Base-by-base conservation (phyloP, 2,888 invertebrate species). In the Bimastos eiseni region DNA sequence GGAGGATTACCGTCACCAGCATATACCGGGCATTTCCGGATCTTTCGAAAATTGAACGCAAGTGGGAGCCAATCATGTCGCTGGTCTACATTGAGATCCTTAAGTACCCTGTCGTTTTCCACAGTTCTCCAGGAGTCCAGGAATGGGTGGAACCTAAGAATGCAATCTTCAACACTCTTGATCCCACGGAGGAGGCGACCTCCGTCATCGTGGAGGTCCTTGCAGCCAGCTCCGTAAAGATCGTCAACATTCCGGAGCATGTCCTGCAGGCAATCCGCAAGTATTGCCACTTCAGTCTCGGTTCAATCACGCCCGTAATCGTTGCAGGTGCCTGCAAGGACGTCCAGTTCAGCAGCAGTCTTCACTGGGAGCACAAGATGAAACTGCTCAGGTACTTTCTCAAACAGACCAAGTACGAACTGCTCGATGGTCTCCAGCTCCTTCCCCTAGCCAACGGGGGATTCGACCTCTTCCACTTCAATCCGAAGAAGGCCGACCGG, bases 381-480 rank as follows among this genome's bases (percentile, higher is more conserved):
- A 88, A 88, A n/a, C 90, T 93, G n/a, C 91, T 93, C 55, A 89
- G 92, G 70, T 92, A 92, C 91, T 91, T 92, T 89, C 89, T 93
- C 37, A 91, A 91, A 70, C 90, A 91, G n/a, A 83, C 89, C 33
- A 91, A 91, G 44, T 91, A 89, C 37, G 92, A 93, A 36, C 83
- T 92, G 24, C 90, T 93, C 19, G 90, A 92, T 83, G 93, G 92
- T 4, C 90, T 94, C 13, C 90, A 92, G 36, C 91, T 94, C 36
- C 91, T 94, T 24, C 94, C 93, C 34, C 91, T 94, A 38, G 92
- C 92, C 30, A 92, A 93, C 90, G 93, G 93, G 3, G 91, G 91
- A 19, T 93, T 93, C 89, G 83, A 70, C 21, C 36, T 44, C 4
- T 92, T 92, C 84, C 90, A 89, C 90, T 89, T 34, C 90, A 92